These are phyloP conservation scores for Tetropium fuscum DNA, from an alignment of 2,888 invertebrate genomes.

Conservation along the genomic window DNA sequence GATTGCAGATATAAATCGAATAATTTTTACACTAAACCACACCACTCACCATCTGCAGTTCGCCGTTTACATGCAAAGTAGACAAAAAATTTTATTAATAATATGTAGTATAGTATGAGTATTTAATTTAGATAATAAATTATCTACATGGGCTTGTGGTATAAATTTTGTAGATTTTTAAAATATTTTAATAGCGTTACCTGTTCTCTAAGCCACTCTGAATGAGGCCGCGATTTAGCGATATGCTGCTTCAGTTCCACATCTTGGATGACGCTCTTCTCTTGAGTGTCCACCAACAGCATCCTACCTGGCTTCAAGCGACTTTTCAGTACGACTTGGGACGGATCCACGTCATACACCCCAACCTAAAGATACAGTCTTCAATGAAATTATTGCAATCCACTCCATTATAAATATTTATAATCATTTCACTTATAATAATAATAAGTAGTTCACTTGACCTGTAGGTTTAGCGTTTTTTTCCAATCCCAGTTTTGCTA, in stretches of 20 bases:
- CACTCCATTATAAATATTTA: no score
- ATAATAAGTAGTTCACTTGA: no score
- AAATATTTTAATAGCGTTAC: no score
- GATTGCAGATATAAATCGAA: conserved; percentile 30
- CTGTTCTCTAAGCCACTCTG: conserved; percentile 91
- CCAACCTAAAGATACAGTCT: conserved; percentile 84
- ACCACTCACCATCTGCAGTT: conserved; percentile 64
- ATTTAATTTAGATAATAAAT: no score
- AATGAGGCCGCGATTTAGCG: conserved; percentile 89
- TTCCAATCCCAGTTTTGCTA: no score
- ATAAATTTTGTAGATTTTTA: no score
- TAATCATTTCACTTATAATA: no score
- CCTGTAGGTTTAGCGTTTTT: no score
- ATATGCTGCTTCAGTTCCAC: conserved; percentile 92
- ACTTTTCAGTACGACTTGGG: conserved; percentile 92
- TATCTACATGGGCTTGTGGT: no score
- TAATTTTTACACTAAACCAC: conserved; percentile 37
- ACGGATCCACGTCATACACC: conserved; percentile 92
- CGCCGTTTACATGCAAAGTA: conserved; percentile 60
- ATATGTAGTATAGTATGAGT: no score
- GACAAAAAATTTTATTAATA: conserved; percentile 48
- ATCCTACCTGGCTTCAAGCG: conserved; percentile 98
- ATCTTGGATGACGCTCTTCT: conserved; percentile 91
- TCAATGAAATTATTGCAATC: no score
- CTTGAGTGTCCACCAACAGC: conserved; percentile 95